Conservation (phyloP, 2,113 vertebrate species). For the Tragelaphus buxtoni region DNA sequence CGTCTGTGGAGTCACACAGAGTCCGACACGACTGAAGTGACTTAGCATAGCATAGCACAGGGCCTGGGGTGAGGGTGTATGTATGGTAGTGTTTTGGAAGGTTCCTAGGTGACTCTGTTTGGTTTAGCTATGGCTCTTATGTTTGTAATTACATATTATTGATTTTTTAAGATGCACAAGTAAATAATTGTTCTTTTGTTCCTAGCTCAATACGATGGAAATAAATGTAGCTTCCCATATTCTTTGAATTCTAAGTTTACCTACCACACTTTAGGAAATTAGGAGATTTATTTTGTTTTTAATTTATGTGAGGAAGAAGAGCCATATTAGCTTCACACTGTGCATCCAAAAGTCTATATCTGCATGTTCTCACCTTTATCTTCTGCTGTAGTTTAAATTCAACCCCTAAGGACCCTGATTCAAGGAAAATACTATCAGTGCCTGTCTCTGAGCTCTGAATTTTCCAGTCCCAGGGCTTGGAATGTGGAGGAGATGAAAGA, state of each 20-base stretch:
- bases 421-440: conserved; percentile 37
- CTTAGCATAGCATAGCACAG: not conserved
- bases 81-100: not conserved
- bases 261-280: conserved; percentile 34
- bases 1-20: no score
- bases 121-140: not conserved
- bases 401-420: conserved; percentile 26
- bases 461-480: conserved; percentile 74
- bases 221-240: not conserved
- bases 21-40: no score
- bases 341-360: not conserved
- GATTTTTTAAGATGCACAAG: not conserved
- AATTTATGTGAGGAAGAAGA: not conserved
- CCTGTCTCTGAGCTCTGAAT: conserved; percentile 66
- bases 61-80: not conserved
- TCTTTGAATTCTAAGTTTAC: conserved; percentile 27
- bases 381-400: conserved; percentile 9
- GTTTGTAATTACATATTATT: conserved; percentile 16
- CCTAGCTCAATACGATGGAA: not conserved
- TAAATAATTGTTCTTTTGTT: not conserved
- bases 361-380: conserved; percentile 41
- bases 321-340: not conserved
- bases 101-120: conserved; percentile 6
- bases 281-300: conserved; percentile 36
- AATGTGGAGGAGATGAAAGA: conserved; percentile 91